Base-by-base conservation (phyloP, 2,888 invertebrate genomes). In the Troglohyphantes excavatus region DNA sequence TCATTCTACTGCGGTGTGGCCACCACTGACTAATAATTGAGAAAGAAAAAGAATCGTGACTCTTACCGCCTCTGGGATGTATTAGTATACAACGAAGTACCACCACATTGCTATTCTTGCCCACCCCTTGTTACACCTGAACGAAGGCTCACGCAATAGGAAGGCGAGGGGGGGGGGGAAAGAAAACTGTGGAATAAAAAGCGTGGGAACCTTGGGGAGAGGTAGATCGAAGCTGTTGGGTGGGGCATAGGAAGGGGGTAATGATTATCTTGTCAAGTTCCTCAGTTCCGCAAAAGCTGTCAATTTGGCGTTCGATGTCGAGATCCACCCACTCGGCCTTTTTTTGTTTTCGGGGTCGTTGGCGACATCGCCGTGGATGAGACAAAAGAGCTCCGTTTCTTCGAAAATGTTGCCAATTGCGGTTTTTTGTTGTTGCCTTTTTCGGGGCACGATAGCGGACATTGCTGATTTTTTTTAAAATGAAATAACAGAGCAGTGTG, bases 201-300 rank as follows among this genome's bases (percentile, higher is more conserved):
- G 72, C 81, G 81, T 81, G 81, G 81, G 81, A 88, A 88, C 59
- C 33, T 29, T 68, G 72, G 33, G 43, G 29, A n/a, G 72, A 73
- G 17, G 23, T 29, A 29, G 59, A 53, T 53, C 53, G 53, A 53
- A 53, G 53, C 53, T 13, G 78, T 46, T 65, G 81, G 81, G 81
- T 73, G 79, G 87, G 29, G 67, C 87, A 73, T 73, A 65, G 72
- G 43, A 67, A 79, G 79, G 65, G 43, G 21, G 65, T 53, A 79
- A 73, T 81, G 87, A 88, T 88, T 88, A 88, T 81, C 81, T 53
- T 88, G 87, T 81, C 87, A 87, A 87, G 81, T 73, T 81, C 29
- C 59, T 70, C 17, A 46, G 81, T 73, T 67, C 72, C 46, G 72
- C 75, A 39, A 59, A 73, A 75, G 33, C 81, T 88, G 87, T 81